Evolutionary conservation across 2,797 vertebrate genomes (phyloP).

Genomic region (Gephyroberyx darwinii): DNA sequence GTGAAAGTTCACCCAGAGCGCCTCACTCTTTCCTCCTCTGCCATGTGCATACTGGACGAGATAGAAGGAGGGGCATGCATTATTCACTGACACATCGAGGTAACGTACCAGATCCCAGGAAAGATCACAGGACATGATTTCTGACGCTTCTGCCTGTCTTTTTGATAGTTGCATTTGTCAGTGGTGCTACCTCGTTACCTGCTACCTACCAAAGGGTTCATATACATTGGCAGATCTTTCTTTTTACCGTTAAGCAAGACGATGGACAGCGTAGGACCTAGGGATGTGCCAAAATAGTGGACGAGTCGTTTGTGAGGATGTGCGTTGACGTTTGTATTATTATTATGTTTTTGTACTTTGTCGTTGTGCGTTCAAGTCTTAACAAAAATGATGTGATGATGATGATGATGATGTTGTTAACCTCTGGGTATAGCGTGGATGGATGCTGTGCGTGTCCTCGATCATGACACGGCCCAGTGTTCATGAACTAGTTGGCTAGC

Average conservation of each 20-base stretch:
- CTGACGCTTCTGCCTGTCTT: neutral
- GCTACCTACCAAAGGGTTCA: neutral
- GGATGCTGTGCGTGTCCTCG: too few species aligned
- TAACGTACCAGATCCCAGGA: slow-evolving; percentile 31
- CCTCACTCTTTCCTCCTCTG: slow-evolving; percentile 42
- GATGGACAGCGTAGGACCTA: neutral
- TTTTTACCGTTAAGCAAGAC: neutral
- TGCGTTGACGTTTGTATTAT: too few species aligned
- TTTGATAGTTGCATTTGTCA: neutral
- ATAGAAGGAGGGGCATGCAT: slow-evolving; percentile 52
- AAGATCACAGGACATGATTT: slow-evolving; percentile 30
- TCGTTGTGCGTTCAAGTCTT: too few species aligned
- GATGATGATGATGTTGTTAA: too few species aligned
- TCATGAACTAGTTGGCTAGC: too few species aligned
- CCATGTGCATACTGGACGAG: slow-evolving; percentile 33
- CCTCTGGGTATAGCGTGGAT: too few species aligned
- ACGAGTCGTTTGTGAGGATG: too few species aligned
- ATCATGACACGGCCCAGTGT: too few species aligned
- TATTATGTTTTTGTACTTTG: too few species aligned
- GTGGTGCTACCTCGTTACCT: neutral
- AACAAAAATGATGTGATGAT: too few species aligned
- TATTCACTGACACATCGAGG: slow-evolving; percentile 57
- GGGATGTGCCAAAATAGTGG: too few species aligned
- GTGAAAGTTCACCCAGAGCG: slow-evolving; percentile 74
- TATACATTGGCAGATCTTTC: neutral